phyloP scores from a whole-genome alignment of 2,113 vertebrate species.

The Crocuta crocuta region DNA sequence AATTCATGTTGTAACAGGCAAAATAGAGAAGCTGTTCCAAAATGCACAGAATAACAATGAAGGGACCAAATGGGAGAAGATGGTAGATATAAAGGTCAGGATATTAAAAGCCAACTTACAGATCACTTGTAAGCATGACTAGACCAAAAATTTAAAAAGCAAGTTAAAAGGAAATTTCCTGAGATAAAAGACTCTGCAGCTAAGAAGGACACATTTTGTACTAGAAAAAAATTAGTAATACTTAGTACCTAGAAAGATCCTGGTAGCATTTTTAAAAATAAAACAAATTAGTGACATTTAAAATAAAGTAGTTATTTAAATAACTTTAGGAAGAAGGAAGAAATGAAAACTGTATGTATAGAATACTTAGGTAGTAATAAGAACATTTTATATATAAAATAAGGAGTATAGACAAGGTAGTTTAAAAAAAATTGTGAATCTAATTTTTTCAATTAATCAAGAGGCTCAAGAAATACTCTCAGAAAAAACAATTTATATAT shows the following conservation, averaged over 20 bases:
- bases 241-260: neutral
- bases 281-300: neutral
- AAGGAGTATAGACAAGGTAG: neutral
- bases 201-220: neutral
- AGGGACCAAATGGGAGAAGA: neutral
- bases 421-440: neutral
- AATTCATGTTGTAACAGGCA: neutral
- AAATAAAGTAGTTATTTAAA: neutral
- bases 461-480: neutral
- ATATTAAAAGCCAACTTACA: neutral
- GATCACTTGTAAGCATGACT: neutral
- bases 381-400: neutral
- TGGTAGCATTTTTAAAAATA: neutral
- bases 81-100: neutral
- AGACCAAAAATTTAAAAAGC: neutral
- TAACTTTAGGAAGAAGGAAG: neutral
- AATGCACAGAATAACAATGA: neutral
- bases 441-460: neutral
- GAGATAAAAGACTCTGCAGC: neutral
- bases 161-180: neutral
- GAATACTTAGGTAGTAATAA: neutral
- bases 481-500: conserved; percentile 19
- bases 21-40: neutral
- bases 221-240: neutral
- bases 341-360: neutral